Base-by-base conservation (phyloP, 2,797 vertebrate species). In the Eremophila alpestris region DNA sequence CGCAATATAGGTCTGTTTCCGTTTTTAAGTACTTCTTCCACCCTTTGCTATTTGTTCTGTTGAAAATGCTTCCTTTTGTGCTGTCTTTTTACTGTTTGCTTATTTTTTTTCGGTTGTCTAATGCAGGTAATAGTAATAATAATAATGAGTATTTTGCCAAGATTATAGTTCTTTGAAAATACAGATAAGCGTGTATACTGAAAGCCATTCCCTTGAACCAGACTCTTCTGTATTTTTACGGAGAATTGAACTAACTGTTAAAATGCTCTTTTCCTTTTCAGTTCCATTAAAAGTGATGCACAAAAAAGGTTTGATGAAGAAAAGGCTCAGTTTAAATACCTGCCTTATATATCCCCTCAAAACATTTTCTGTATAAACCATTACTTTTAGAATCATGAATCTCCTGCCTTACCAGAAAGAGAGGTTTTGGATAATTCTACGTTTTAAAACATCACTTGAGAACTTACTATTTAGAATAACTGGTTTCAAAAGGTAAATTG, bases 171-270 rank as follows among this genome's bases (percentile, higher is more conserved):
- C 14, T 82, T 63, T 49, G 30, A 73, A 89, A 74, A 41, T 63
- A 21, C 3, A 5, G 0, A 0, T 54, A 41, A 70, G 20, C 10
- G 3, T 46, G 20, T 10, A 2, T 46, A 15, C 6, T 41, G 45
- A 48, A 77, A 67, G 22, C 34, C 45, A 30, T 59, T 90, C 64
- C 7, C 32, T 84, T 48, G 74, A 77, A 27, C 8, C 7, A 59
- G 32, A 23, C 26, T 73, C 3, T 41, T 48, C 24, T 48, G 9
- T 52, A 11, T 86, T 81, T 91, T 78, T 65, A 38, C 52, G 48
- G 22, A 22, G 1, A 34, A 40, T 84, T 1, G 0, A 52, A 63
- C 22, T 79, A 63, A 65, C 21, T 67, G 24, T 18, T 64, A 21
- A 19, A 79, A 49, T 12, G 7, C 17, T 67, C 15, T 51, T n/a